Percentiles rank a stretch among this genome's conserved stretches.
Conservation (phyloP, 2,113 vertebrate species). For the Cynoglossus semilaevis region DNA sequence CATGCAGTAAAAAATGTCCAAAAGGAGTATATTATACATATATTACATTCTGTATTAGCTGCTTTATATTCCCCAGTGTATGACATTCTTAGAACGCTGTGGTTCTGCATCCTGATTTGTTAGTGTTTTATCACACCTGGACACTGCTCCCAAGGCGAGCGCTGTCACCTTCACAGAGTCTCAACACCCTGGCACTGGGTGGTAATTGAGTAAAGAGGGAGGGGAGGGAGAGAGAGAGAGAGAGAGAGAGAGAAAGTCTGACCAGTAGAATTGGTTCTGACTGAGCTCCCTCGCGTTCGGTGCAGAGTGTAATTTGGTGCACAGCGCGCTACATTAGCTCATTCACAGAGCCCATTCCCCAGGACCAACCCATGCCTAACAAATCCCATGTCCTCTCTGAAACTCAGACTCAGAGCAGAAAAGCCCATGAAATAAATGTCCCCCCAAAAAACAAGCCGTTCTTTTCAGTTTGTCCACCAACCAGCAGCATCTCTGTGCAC, state of each 20-base stretch:
- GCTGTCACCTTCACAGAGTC: slow-evolving; percentile 49
- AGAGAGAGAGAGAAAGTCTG: slow-evolving; percentile 11
- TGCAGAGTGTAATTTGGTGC: slow-evolving; percentile 41
- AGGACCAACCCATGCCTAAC: slow-evolving; percentile 19
- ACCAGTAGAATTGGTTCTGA: slow-evolving; percentile 31
- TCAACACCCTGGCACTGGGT: slow-evolving; percentile 14
- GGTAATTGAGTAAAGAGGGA: slow-evolving; percentile 34
- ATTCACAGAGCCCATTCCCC: slow-evolving; percentile 16
- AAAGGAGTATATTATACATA: too few species aligned
- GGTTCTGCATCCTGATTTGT: background rate
- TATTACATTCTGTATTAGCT: too few species aligned
- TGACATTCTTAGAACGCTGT: background rate
- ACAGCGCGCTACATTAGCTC: slow-evolving; percentile 36
- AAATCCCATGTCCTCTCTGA: slow-evolving; percentile 18
- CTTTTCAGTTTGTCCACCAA: slow-evolving; percentile 39
- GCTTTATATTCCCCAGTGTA: too few species aligned
- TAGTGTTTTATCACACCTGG: slow-evolving; percentile 25
- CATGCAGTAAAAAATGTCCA: too few species aligned
- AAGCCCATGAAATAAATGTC: slow-evolving; percentile 23
- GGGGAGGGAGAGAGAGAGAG: slow-evolving; percentile 5
- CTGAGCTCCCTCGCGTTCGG: slow-evolving; percentile 26
- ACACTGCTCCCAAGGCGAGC: slow-evolving; percentile 18
- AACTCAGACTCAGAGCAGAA: slow-evolving; percentile 26
- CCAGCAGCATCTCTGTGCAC: slow-evolving; percentile 35
- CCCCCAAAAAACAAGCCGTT: slow-evolving; percentile 35